Conservation (phyloP, 2,888 invertebrate genomes). For the Urechis unicinctus region DNA sequence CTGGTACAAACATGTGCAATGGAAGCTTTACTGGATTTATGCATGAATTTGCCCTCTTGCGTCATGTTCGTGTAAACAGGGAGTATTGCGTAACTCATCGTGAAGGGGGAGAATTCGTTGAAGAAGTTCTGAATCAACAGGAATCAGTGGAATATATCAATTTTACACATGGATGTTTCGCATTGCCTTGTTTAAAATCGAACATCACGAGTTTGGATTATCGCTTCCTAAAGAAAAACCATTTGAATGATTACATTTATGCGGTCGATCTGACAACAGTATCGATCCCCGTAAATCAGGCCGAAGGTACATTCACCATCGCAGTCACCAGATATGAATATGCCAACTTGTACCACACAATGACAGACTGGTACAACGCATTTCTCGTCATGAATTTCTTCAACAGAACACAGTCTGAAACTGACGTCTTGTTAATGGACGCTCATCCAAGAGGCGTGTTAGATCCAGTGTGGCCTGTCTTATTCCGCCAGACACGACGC, state of each 20-base stretch:
- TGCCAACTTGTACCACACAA: conserved; percentile 16
- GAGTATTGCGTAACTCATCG: not conserved
- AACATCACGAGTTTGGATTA: not conserved
- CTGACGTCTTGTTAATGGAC: conserved; percentile 35
- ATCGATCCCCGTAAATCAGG: not conserved
- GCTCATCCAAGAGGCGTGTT: conserved; percentile 38
- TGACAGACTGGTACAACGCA: conserved; percentile 20
- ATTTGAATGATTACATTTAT: conserved; percentile 7
- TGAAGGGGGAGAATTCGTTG: conserved; percentile 17
- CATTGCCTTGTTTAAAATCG: conserved; percentile 9
- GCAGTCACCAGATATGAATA: conserved; percentile 11
- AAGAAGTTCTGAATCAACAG: conserved; percentile 18
- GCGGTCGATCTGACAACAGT: not conserved
- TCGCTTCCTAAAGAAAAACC: conserved; percentile 14
- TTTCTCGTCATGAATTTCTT: conserved; percentile 19
- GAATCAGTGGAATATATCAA: conserved; percentile 18
- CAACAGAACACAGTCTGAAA: conserved; percentile 12
- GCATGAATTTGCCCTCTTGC: conserved; percentile 14
- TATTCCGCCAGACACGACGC: conserved; percentile 32
- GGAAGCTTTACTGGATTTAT: conserved; percentile 2
- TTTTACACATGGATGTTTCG: conserved; percentile 11
- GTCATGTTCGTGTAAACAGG: conserved; percentile 12
- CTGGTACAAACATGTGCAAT: conserved; percentile 2
- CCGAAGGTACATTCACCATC: conserved; percentile 9
- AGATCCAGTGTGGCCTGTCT: conserved; percentile 32